Evolutionary conservation across 2,113 vertebrate species (phyloP), one percentile per base, ranked within the genome.

Genomic region (Pachyramphus minor): DNA sequence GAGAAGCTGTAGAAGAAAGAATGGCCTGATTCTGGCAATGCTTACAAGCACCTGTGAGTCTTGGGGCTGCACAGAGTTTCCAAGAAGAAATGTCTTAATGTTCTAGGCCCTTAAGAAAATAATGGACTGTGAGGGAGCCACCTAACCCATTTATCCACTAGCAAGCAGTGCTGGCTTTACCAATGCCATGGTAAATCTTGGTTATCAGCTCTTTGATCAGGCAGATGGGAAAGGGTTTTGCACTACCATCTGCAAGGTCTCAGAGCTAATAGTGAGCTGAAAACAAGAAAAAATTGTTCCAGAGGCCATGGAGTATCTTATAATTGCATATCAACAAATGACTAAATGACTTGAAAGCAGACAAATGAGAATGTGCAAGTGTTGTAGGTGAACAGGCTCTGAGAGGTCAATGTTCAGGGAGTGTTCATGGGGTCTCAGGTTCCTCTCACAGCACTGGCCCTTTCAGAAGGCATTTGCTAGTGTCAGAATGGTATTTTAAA

Each of bases 381-480:
- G 50, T 15, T 80, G 73, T 47, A 72, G 74, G 66, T 87, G 89
- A 85, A 84, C 2, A 45, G 59, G 22, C 21, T 89, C 30, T 1
- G 12, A n/a, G 73, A 56, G n/a, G 62, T 84, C 17, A 27, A 1
- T 53, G 37, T 73, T 72, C 31, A 63, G n/a, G 14, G 42, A 62
- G 45, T 15, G 3, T 41, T 56, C 0, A 0, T 53, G 52, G 42
- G 53, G 21, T 39, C 60, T 86, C 12, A 2, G 17, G 22, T 59
- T 67, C 35, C 42, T 79, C 58, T 75, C 69, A 35, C 25, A 76
- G 27, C 53, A 30, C n/a, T 73, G 28, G 7, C 30, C 31, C 71
- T 89, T 80, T 82, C 53, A 69, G 50, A 72, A 83, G 44, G 49
- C 50, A 28, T 89, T 96, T 93, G 8, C 45, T 85, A 12, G n/a